A percentile compares a stretch with the other conserved stretches of the same genome.
These are phyloP conservation scores for Physocephala rufipes DNA, from an alignment of 2,888 invertebrate species.

Conservation along the genomic window DNA sequence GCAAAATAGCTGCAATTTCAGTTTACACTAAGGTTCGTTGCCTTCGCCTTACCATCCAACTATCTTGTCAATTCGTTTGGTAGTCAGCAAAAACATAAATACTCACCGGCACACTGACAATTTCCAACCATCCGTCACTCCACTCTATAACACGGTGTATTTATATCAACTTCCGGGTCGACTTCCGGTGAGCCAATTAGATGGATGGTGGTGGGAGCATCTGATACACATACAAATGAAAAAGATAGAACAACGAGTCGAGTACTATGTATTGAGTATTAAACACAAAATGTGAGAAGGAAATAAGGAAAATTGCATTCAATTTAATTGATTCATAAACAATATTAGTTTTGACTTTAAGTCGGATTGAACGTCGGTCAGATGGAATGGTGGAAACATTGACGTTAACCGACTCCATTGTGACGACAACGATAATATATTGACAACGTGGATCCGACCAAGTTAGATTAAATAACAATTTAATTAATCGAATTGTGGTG, in stretches of 20 bases:
- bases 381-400: no score
- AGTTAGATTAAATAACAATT: no score
- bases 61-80: background rate
- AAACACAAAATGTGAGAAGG: slow-evolving; percentile 44
- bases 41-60: background rate
- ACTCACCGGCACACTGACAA: slow-evolving; percentile 72
- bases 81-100: background rate
- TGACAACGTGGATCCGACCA: background rate
- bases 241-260: slow-evolving; percentile 22
- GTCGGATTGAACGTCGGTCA: slow-evolving; percentile 51
- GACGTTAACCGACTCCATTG: background rate
- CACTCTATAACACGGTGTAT: slow-evolving; percentile 77
- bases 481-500: slow-evolving; percentile 25
- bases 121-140: slow-evolving; percentile 71
- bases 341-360: slow-evolving; percentile 47
- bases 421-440: background rate
- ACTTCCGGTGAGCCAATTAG: slow-evolving; percentile 72
- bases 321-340: slow-evolving; percentile 59
- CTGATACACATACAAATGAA: slow-evolving; percentile 58
- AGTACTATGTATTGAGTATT: slow-evolving; percentile 28
- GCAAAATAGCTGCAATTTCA: background rate
- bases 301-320: slow-evolving; percentile 62
- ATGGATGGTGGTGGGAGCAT: slow-evolving; percentile 72
- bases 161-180: slow-evolving; percentile 78
- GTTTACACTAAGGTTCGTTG: background rate